phyloP scores from a whole-genome alignment of 1,140 invertebrate species.

The Mactra quadrangularis region DNA sequence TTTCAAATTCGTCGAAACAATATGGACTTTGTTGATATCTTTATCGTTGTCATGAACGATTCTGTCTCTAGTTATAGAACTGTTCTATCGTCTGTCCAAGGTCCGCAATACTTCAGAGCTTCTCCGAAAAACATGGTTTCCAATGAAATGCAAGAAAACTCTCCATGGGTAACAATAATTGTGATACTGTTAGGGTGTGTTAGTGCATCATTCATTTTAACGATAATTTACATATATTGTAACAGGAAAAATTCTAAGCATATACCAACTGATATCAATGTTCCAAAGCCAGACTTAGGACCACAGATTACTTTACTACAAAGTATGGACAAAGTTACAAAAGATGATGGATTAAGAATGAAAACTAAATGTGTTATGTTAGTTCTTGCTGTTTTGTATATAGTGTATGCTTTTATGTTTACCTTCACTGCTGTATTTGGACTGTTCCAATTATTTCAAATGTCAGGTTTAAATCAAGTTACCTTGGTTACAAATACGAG shows the following conservation, averaged over 20 bases:
- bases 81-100: constrained; percentile 70
- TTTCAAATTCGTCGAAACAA: constrained; percentile 61
- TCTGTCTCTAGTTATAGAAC: constrained; percentile 67
- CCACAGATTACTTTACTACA: constrained; percentile 57
- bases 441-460: constrained; percentile 71
- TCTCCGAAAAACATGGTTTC: background rate
- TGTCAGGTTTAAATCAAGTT: constrained; percentile 63
- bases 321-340: constrained; percentile 59
- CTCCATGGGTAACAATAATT: constrained; percentile 72
- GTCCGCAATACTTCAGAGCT: constrained; percentile 41
- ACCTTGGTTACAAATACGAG: constrained; percentile 66
- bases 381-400: constrained; percentile 70
- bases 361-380: constrained; percentile 63
- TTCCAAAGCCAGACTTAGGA: constrained; percentile 52
- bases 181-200: constrained; percentile 62
- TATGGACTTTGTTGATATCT: constrained; percentile 63
- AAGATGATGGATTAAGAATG: constrained; percentile 21
- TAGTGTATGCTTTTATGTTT: constrained; percentile 75
- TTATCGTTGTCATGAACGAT: constrained; percentile 75
- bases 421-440: constrained; percentile 74
- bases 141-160: constrained; percentile 11
- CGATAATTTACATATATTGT: constrained; percentile 48
- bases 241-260: constrained; percentile 33
- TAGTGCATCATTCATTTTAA: constrained; percentile 58
- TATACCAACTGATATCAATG: constrained; percentile 27